Percentiles rank a stretch among this genome's conserved stretches.
phyloP scores from a whole-genome alignment of 2,888 invertebrate species.

The Tipula helvola region DNA sequence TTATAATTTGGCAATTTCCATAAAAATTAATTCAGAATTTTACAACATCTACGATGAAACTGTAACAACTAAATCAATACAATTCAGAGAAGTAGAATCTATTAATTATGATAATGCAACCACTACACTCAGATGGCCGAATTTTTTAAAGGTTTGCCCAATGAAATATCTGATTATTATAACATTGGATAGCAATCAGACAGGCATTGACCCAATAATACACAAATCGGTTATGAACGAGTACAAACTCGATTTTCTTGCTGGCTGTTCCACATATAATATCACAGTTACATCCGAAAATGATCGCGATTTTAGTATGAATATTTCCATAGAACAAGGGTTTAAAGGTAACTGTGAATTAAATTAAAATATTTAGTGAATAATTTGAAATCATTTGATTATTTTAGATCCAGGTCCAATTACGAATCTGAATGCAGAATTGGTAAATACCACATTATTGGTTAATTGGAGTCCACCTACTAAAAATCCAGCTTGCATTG shows the following conservation, averaged over 20 bases:
- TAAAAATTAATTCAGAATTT: not conserved
- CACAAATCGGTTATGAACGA: not conserved
- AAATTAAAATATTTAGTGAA: not conserved
- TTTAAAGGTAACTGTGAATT: not conserved
- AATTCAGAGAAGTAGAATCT: not conserved
- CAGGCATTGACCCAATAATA: not conserved
- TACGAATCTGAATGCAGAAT: not conserved
- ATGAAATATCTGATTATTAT: not conserved
- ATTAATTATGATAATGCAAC: not conserved
- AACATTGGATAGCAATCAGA: not conserved
- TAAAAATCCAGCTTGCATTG: not conserved
- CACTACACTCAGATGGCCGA: not conserved
- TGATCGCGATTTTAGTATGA: not conserved
- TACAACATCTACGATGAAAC: not conserved
- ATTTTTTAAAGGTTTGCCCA: not conserved
- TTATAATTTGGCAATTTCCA: not conserved
- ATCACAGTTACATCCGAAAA: not conserved
- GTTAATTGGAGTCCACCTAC: not conserved
- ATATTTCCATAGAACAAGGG: not conserved
- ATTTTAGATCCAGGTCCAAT: not conserved
- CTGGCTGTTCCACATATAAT: not conserved
- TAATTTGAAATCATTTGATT: not conserved
- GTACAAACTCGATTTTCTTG: not conserved
- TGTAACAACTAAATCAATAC: not conserved
- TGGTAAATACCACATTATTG: not conserved